Percentiles rank a stretch among this genome's conserved stretches.
Evolutionary conservation across 2,113 vertebrate genomes (phyloP).

Genomic region (Phylloscopus trochilus): DNA sequence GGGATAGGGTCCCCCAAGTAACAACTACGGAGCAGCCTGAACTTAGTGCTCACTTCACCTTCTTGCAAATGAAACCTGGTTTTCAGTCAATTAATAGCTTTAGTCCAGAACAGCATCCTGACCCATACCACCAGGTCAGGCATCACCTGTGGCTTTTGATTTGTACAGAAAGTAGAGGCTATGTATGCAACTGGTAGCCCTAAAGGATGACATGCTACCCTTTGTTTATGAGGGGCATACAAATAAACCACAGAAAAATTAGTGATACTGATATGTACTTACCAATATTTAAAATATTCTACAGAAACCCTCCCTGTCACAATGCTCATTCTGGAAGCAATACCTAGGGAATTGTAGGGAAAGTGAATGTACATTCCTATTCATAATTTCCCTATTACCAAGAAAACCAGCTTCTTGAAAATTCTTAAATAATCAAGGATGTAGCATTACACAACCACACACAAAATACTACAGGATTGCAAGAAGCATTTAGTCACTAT

Average conservation of each 20-base stretch:
- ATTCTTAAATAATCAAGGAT: neutral
- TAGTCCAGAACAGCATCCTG: neutral
- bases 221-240: neutral
- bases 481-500: neutral
- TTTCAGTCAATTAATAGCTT: neutral
- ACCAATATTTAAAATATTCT: neutral
- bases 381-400: neutral
- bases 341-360: neutral
- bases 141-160: neutral
- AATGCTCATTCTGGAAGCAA: neutral
- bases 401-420: neutral
- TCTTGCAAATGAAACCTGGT: neutral
- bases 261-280: neutral
- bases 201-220: neutral
- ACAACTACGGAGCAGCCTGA: fast-evolving
- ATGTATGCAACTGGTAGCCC: fast-evolving
- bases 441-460: neutral
- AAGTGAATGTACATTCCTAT: neutral
- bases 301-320: neutral
- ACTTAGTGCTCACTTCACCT: neutral
- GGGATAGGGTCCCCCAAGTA: neutral
- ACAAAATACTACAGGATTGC: neutral
- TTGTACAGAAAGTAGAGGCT: neutral
- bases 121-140: neutral
- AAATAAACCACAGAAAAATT: neutral